phyloP scores from a whole-genome alignment of 2,888 invertebrate species.

The Diaperis boleti region DNA sequence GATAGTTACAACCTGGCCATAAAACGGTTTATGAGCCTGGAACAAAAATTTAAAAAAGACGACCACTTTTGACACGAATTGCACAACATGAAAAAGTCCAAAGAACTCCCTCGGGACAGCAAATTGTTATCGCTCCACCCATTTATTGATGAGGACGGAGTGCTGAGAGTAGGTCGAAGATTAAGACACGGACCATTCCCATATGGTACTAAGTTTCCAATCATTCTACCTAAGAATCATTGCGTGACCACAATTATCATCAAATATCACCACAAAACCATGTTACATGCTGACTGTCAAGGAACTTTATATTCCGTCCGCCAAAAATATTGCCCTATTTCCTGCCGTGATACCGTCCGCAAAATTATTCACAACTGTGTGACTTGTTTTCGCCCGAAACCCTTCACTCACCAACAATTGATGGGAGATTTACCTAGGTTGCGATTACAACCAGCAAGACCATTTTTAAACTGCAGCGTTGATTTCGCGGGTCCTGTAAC shows the following conservation, averaged over 20 bases:
- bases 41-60: no score
- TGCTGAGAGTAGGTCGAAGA: constrained; percentile 11
- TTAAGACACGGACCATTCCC: no score
- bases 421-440: background rate
- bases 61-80: no score
- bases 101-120: background rate
- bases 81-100: background rate
- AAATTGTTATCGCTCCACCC: background rate
- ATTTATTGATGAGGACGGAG: background rate
- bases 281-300: background rate
- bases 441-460: background rate
- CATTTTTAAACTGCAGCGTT: no score
- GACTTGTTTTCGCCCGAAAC: background rate
- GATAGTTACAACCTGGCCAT: no score
- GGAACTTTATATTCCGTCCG: background rate
- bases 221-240: background rate
- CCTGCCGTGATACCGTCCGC: background rate
- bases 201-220: no score
- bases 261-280: background rate
- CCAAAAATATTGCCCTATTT: constrained; percentile 3
- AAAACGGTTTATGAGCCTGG: no score
- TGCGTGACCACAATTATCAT: background rate
- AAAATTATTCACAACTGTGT: background rate
- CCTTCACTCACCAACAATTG: background rate
- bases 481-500: no score